Conservation (phyloP, 2,113 vertebrate genomes). For the Eurystomus gularis region DNA sequence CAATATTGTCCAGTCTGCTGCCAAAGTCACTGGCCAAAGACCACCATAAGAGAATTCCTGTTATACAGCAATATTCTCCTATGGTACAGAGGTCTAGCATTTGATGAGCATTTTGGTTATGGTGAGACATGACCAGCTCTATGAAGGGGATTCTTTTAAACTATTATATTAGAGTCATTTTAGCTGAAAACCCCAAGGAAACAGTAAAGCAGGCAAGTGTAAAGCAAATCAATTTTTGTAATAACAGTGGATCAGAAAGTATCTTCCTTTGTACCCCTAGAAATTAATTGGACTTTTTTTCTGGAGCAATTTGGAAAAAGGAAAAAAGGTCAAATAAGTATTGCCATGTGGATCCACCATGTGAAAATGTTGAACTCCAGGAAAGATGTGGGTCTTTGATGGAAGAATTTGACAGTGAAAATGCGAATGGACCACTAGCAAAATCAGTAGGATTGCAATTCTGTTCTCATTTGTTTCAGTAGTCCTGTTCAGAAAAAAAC, state of each 20-base stretch:
- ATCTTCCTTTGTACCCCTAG: neutral
- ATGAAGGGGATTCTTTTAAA: neutral
- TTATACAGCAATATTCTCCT: neutral
- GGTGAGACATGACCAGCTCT: neutral
- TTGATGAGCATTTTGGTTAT: neutral
- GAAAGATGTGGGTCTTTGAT: neutral
- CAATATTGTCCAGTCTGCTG: neutral
- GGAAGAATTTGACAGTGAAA: neutral
- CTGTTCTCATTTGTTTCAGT: neutral
- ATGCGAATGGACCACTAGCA: neutral
- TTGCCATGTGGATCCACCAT: neutral
- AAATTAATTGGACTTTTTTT: neutral
- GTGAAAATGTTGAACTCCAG: neutral
- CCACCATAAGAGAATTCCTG: neutral
- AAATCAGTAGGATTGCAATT: neutral
- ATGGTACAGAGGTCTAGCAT: neutral
- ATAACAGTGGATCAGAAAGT: neutral
- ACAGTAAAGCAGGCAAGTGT: neutral
- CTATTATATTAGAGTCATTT: neutral
- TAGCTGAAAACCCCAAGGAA: neutral
- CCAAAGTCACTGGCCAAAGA: neutral
- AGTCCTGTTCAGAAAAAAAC: neutral
- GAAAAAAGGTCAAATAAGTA: neutral
- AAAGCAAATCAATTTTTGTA: neutral
- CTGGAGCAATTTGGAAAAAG: neutral